Percentiles rank a stretch among this genome's conserved stretches.
Conservation (phyloP, 2,888 invertebrate species). For the Lysandra bellargus region DNA sequence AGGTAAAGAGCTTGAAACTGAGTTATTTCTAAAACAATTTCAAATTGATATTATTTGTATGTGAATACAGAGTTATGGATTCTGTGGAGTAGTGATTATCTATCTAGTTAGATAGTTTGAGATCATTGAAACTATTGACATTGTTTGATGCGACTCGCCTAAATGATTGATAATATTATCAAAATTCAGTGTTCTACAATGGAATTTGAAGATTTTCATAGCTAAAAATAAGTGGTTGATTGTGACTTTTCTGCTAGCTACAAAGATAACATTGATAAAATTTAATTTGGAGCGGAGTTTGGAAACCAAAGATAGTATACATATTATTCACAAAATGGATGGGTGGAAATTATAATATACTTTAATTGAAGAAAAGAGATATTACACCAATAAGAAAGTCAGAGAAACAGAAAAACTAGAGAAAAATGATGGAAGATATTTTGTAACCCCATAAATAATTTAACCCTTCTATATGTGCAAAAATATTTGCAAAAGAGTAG, state of each 20-base stretch:
- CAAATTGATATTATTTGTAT: no score
- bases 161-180: neutral
- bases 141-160: neutral
- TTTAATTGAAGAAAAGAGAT: neutral
- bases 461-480: no score
- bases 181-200: neutral
- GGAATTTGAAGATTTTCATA: neutral
- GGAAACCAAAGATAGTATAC: neutral
- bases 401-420: neutral
- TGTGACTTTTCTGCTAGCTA: neutral
- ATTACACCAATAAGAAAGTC: neutral
- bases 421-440: neutral
- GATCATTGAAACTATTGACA: neutral
- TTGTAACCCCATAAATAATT: no score
- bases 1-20: no score
- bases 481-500: no score
- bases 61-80: slow-evolving; percentile 6
- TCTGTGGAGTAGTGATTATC: neutral
- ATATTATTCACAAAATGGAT: neutral
- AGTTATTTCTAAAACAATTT: no score
- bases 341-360: neutral
- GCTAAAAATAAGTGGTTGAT: neutral
- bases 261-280: neutral
- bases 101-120: neutral
- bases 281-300: neutral